Evolutionary conservation across 1,140 invertebrate species (phyloP).

Genomic region (Aricia agestis): DNA sequence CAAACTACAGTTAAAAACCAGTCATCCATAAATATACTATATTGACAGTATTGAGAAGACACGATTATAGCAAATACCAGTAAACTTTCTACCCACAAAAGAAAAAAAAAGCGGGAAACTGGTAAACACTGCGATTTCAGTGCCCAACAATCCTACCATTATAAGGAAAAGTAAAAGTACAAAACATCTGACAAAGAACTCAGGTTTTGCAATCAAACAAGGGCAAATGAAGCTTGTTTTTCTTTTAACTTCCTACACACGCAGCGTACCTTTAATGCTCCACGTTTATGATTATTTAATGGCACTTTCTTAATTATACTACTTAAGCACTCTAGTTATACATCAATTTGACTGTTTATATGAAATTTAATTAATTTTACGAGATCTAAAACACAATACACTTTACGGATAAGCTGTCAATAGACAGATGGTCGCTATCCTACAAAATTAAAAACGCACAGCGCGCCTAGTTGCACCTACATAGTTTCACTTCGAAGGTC

Average conservation of each 20-base stretch:
- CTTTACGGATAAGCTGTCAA: conserved; percentile 52
- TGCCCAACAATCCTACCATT: conserved; percentile 21
- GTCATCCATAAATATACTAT: conserved; percentile 45
- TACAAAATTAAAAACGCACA: conserved; percentile 41
- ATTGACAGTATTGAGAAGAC: conserved; percentile 22
- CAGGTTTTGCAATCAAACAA: conserved; percentile 69
- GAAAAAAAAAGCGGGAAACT: conserved; percentile 43
- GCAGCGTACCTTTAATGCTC: conserved; percentile 40
- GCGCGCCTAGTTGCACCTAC: conserved; percentile 19
- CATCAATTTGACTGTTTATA: conserved; percentile 21
- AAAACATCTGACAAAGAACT: conserved; percentile 63
- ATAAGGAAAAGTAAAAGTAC: conserved; percentile 66
- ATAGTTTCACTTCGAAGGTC: conserved; percentile 18
- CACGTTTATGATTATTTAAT: conserved; percentile 35
- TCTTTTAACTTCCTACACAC: conserved; percentile 36
- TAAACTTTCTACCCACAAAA: conserved; percentile 39
- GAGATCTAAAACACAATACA: conserved; percentile 31
- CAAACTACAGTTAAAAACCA: conserved; percentile 44
- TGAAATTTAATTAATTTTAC: conserved; percentile 24
- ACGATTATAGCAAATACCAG: conserved; percentile 11
- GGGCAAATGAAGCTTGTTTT: conserved; percentile 63
- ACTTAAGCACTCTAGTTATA: conserved; percentile 3
- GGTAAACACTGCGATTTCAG: conserved; percentile 19
- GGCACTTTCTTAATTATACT: conserved; percentile 42
- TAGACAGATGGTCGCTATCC: conserved; percentile 54